Percentiles rank a stretch among this genome's conserved stretches.
phyloP scores from a whole-genome alignment of 2,888 invertebrate species.

The Pristionchus maxplancki region DNA sequence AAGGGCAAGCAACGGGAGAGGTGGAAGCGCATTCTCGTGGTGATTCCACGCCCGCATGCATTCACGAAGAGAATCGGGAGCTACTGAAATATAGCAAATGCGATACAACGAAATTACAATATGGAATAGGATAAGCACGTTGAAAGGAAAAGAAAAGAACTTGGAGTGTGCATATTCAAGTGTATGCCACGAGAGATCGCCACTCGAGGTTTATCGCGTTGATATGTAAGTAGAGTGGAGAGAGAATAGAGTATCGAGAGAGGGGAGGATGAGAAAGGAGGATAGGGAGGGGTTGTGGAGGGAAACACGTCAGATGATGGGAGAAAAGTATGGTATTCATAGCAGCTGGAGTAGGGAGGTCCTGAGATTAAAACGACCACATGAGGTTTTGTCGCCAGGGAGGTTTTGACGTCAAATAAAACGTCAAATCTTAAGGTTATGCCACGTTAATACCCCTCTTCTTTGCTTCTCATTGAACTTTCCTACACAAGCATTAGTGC shows the following conservation, averaged over 20 bases:
- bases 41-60: conserved; percentile 63
- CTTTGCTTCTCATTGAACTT: too few species aligned
- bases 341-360: conserved; percentile 42
- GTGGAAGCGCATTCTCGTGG: not conserved
- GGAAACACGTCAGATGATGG: not conserved
- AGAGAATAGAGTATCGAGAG: not conserved
- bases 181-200: not conserved
- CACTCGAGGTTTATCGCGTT: not conserved
- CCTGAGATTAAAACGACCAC: not conserved
- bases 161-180: not conserved
- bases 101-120: too few species aligned
- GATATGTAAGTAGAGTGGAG: not conserved
- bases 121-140: too few species aligned
- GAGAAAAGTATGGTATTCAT: not conserved
- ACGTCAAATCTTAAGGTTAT: too few species aligned
- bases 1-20: conserved; percentile 42
- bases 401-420: too few species aligned
- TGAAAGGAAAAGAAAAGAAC: not conserved
- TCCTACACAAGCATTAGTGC: too few species aligned
- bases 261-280: not conserved
- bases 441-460: too few species aligned
- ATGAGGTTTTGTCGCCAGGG: too few species aligned
- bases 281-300: not conserved
- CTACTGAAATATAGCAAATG: conserved; percentile 1
- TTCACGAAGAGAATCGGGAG: conserved; percentile 56